Evolutionary conservation across 2,113 vertebrate species (phyloP).

Genomic region (Platysteira castanea): DNA sequence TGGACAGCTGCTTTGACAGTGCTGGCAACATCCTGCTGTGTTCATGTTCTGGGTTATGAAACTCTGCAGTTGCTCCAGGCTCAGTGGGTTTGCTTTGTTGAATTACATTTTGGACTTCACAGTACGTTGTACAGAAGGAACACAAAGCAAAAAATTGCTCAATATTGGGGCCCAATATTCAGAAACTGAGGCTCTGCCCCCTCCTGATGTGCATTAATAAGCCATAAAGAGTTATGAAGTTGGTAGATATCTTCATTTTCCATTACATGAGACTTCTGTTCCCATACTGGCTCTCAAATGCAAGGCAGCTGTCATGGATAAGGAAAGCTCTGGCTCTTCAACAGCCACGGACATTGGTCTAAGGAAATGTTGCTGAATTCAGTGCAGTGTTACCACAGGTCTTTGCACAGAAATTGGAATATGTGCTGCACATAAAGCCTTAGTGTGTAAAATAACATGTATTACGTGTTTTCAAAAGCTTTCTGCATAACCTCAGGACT

Average conservation of each 20-base stretch:
- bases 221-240: background rate
- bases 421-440: background rate
- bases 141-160: background rate
- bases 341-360: background rate
- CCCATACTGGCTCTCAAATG: background rate
- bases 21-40: background rate
- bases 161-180: background rate
- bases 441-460: background rate
- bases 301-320: background rate
- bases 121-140: background rate
- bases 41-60: slow-evolving; percentile 43
- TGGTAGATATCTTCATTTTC: slow-evolving; percentile 10
- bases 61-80: background rate
- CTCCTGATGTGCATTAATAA: background rate
- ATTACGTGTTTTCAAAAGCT: background rate
- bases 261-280: background rate
- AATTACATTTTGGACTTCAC: background rate
- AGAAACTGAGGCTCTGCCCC: background rate
- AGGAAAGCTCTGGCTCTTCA: background rate
- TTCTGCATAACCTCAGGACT: background rate
- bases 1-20: slow-evolving; percentile 10
- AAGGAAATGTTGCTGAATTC: background rate
- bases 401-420: background rate
- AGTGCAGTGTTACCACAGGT: background rate
- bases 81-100: slow-evolving; percentile 2